Evolutionary conservation across 2,888 invertebrate genomes (phyloP).

Genomic region (Hydrotaea cyrtoneurina): DNA sequence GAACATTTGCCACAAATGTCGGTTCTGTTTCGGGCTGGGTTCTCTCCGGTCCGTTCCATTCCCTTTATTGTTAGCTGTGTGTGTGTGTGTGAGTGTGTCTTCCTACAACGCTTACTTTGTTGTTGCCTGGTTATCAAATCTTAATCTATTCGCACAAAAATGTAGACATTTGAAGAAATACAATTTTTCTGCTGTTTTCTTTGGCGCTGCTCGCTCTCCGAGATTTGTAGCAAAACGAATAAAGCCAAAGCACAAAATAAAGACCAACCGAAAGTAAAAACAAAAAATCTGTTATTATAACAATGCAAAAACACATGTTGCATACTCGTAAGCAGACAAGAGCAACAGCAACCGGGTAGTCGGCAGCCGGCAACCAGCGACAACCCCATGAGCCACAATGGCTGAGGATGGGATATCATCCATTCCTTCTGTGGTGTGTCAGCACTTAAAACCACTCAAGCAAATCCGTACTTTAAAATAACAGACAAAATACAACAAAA

Average conservation of each 20-base stretch:
- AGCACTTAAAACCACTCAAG: slow-evolving; percentile 67
- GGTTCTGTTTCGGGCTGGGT: slow-evolving; percentile 24
- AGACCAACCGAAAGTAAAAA: slow-evolving; percentile 7
- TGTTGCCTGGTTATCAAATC: slow-evolving; percentile 55
- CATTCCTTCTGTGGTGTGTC: slow-evolving; percentile 44
- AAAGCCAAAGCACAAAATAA: slow-evolving; percentile 43
- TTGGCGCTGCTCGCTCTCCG: slow-evolving; percentile 28
- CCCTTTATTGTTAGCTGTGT: too few relatives aligned
- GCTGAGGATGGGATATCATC: slow-evolving; percentile 31
- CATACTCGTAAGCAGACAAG: slow-evolving; percentile 40
- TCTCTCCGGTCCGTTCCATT: not conserved
- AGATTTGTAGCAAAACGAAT: slow-evolving; percentile 51
- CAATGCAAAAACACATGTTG: slow-evolving; percentile 65
- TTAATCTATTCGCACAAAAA: slow-evolving; percentile 65
- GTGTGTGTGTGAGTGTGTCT: slow-evolving; percentile 9
- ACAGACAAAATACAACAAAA: slow-evolving; percentile 57
- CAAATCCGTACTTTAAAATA: slow-evolving; percentile 68
- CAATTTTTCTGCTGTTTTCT: slow-evolving; percentile 29
- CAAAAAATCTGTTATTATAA: slow-evolving; percentile 59
- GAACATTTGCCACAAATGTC: slow-evolving; percentile 38
- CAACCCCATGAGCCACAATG: not conserved
- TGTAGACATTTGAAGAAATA: slow-evolving; percentile 61
- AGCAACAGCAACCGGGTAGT: slow-evolving; percentile 20
- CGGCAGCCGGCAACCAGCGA: not conserved
- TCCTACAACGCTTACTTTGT: slow-evolving; percentile 34